These are phyloP conservation scores for Enteromius unitaeniatus DNA, from an alignment of 2,797 vertebrate genomes.

Conservation along the genomic window DNA sequence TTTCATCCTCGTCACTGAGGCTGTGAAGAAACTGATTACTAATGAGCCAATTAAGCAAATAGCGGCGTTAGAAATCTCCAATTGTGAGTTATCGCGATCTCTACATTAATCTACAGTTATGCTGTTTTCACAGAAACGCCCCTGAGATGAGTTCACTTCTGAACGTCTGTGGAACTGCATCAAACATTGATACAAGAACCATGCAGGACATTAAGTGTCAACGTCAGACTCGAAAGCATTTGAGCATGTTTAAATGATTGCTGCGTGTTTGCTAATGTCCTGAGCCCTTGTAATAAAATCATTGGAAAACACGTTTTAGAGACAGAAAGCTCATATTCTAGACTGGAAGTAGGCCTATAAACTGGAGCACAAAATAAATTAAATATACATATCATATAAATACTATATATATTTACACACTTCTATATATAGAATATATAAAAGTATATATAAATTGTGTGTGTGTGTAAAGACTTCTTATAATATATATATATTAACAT, in stretches of 20 bases:
- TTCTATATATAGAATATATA: no score
- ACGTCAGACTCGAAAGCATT: not conserved
- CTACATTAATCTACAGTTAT: not conserved
- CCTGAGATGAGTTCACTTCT: not conserved
- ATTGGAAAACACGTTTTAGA: not conserved
- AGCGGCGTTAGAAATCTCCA: not conserved
- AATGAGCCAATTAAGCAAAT: constrained; percentile 12
- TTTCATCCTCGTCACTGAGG: constrained; percentile 29
- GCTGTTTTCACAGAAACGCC: not conserved
- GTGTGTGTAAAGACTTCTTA: no score
- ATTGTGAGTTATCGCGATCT: not conserved
- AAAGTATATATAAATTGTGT: no score
- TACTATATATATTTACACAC: no score
- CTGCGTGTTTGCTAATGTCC: not conserved
- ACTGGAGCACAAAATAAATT: not conserved
- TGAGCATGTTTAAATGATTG: not conserved
- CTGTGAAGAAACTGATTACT: constrained; percentile 38
- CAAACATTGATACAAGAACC: not conserved
- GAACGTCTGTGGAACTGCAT: not conserved
- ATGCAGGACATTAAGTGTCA: not conserved
- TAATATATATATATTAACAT: no score
- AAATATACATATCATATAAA: not conserved
- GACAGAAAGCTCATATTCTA: not conserved
- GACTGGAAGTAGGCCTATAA: not conserved
- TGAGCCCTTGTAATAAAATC: not conserved